A percentile compares a stretch with the other conserved stretches of the same genome.
These are phyloP conservation scores for Vidua chalybeata DNA, from an alignment of 2,113 vertebrate genomes.

Conservation along the genomic window DNA sequence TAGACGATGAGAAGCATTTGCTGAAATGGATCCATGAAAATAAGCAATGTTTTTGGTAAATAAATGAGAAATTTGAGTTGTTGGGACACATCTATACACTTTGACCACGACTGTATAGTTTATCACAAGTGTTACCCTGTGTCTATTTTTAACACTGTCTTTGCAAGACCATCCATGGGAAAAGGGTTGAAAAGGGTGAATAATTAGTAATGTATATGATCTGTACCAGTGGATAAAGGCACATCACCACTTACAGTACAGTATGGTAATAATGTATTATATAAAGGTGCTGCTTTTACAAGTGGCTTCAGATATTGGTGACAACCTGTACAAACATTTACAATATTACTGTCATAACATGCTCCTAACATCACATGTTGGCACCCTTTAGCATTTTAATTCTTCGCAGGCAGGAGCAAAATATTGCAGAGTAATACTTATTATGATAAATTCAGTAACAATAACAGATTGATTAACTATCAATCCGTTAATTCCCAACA, in stretches of 20 bases:
- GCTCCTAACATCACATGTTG: neutral
- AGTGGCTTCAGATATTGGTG: conserved; percentile 12
- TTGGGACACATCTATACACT: neutral
- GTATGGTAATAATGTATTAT: neutral
- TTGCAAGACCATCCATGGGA: neutral
- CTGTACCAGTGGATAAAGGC: neutral
- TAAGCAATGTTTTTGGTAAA: neutral
- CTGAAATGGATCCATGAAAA: neutral
- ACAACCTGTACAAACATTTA: conserved; percentile 17
- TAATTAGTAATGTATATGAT: neutral
- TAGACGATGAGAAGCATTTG: neutral
- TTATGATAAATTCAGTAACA: neutral
- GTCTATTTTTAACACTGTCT: neutral
- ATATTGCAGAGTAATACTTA: neutral
- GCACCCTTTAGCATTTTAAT: neutral
- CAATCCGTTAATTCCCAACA: neutral
- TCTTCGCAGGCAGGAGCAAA: neutral
- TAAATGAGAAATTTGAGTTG: neutral
- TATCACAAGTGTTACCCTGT: neutral
- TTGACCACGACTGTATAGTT: neutral
- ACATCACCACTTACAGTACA: neutral
- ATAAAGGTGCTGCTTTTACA: neutral
- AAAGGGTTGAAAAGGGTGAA: neutral
- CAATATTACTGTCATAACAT: neutral
- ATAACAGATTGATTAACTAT: neutral